Base-by-base conservation (phyloP, 2,888 invertebrate species). In the Notodonta dromedarius region DNA sequence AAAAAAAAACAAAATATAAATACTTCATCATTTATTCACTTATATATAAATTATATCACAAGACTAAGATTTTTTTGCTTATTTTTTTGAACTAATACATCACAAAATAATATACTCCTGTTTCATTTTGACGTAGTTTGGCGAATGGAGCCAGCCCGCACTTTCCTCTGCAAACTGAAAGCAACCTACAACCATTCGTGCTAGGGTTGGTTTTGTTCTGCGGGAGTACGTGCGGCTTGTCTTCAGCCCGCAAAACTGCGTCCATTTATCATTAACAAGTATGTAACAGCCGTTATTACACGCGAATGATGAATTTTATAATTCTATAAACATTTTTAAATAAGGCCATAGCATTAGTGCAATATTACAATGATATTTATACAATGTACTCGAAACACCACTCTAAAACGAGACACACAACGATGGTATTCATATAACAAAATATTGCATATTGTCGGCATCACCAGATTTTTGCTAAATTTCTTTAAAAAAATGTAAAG, bases 1-100 rank as follows among this genome's bases (percentile, higher is more conserved):
- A n/a, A 24, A 54, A 83, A 71, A 76, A 79, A 83, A 79, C 69
- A 69, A 77, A 67, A 74, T 66, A 73, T 68, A 72, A 90, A 92
- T 93, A 91, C 88, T 92, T 89, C 87, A 88, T 91, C 86, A 87
- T 92, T 93, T 93, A 93, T 92, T 93, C 87, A 89, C 89, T 89
- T 91, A 88, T 88, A 87, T 86, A 91, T 91, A 91, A 91, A 91
- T 90, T 90, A 91, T 93, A 93, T 93, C 93, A 93, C 93, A 93
- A 93, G 92, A 93, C 92, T 89, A 91, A 89, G 80, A 84, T 88
- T 90, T 86, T 24, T 85, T 85, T 78, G 82, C 81, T 86, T 86
- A 81, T 80, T 87, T 88, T 90, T 90, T 93, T 93, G 90, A 91
- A 92, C 91, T 91, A 86, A 88, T 87, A 88, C 88, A 93, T 93